Evolutionary conservation across 1,140 invertebrate genomes (phyloP).

Genomic region (Calephelis virginiensis): DNA sequence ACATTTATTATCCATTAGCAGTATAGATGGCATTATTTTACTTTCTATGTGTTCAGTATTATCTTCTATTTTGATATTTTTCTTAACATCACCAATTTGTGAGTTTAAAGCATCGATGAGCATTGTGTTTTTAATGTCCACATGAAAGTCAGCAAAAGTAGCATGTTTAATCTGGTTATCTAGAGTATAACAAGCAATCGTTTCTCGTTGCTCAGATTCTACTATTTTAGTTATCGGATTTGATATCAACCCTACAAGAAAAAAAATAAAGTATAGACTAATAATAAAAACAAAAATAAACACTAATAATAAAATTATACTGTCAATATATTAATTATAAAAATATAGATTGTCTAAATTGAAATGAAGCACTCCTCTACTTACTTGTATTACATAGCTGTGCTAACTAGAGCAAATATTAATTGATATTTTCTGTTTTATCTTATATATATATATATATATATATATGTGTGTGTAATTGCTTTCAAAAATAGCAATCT

Average conservation of each 20-base stretch:
- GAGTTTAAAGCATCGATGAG: constrained; percentile 73
- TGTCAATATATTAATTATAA: too few species aligned
- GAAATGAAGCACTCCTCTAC: too few species aligned
- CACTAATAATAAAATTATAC: too few species aligned
- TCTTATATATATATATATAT: too few species aligned
- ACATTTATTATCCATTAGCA: constrained; percentile 87
- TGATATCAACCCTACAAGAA: constrained; percentile 64
- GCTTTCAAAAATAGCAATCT: too few species aligned
- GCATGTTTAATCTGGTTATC: constrained; percentile 90
- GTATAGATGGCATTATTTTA: constrained; percentile 80
- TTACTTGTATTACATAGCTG: too few species aligned
- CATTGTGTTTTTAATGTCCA: constrained; percentile 78
- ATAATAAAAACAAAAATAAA: too few species aligned
- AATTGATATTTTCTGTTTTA: too few species aligned
- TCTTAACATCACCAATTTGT: constrained; percentile 67
- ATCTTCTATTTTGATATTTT: constrained; percentile 71
- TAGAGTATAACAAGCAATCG: constrained; percentile 87
- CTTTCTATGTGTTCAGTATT: constrained; percentile 65
- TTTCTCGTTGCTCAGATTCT: constrained; percentile 73
- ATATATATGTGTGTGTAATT: too few species aligned
- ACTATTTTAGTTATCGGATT: constrained; percentile 65
- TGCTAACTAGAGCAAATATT: too few species aligned
- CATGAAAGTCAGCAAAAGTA: constrained; percentile 87
- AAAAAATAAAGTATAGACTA: not conserved
- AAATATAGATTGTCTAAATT: too few species aligned